Evolutionary conservation across 2,888 invertebrate genomes (phyloP).

Genomic region (Euzetes globulus): DNA sequence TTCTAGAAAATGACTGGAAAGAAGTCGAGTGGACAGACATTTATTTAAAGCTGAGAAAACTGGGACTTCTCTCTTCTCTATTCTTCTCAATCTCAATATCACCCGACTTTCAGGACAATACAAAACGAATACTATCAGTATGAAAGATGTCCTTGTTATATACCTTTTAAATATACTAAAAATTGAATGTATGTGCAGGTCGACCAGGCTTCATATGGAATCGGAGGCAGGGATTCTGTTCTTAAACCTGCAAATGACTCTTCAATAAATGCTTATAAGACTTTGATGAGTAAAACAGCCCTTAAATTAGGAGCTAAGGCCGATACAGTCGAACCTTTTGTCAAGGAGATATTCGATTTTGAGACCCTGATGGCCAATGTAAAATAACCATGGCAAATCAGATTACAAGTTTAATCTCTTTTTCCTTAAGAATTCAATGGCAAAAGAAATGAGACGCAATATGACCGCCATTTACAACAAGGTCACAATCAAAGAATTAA

Average conservation of each 20-base stretch:
- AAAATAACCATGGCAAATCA: constrained; percentile 47
- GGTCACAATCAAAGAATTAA: constrained; percentile 69
- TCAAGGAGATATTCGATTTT: constrained; percentile 71
- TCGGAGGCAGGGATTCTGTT: constrained; percentile 70
- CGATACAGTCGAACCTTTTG: constrained; percentile 59
- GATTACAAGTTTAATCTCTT: not conserved
- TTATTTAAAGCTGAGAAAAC: not conserved
- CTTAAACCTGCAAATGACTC: constrained; percentile 61
- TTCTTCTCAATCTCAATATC: not conserved
- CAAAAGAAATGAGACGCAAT: constrained; percentile 80
- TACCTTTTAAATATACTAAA: no score
- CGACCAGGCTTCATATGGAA: constrained; percentile 75
- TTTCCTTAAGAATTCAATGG: constrained; percentile 63
- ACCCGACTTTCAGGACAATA: constrained; percentile 14
- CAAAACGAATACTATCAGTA: constrained; percentile 10
- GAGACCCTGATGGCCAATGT: constrained; percentile 87
- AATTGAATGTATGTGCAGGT: no score
- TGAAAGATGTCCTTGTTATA: no score
- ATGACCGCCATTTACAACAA: constrained; percentile 82
- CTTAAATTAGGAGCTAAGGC: constrained; percentile 72
- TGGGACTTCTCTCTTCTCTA: constrained; percentile 5
- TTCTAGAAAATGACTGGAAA: not conserved
- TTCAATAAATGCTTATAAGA: constrained; percentile 60
- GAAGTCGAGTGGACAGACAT: constrained; percentile 17
- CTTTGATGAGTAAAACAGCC: constrained; percentile 65